Conservation (phyloP, 2,888 invertebrate genomes). For the Morpho helenor region DNA sequence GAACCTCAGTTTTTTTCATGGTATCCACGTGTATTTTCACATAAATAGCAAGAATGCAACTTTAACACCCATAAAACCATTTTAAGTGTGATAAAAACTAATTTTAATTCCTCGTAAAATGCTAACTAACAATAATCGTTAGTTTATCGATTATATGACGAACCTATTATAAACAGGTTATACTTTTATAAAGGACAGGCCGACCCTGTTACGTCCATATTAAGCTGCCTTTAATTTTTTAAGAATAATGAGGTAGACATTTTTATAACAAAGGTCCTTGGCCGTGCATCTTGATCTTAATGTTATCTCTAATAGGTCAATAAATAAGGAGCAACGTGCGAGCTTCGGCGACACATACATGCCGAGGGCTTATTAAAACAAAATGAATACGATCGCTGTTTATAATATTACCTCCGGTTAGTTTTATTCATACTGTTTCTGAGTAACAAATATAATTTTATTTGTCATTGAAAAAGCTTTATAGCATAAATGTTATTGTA, state of each 20-base stretch:
- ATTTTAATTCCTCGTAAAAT: slow-evolving; percentile 11
- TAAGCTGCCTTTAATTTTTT: slow-evolving; percentile 60
- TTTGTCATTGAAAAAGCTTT: slow-evolving; percentile 13
- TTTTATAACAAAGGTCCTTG: slow-evolving; percentile 80
- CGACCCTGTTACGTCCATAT: slow-evolving; percentile 42
- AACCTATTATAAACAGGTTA: slow-evolving; percentile 14
- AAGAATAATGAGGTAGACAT: slow-evolving; percentile 77
- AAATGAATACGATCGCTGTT: slow-evolving; percentile 61
- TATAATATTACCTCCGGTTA: slow-evolving; percentile 49
- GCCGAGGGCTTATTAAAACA: slow-evolving; percentile 70
- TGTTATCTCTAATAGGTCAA: slow-evolving; percentile 80
- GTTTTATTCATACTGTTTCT: slow-evolving; percentile 38
- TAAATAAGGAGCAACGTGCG: slow-evolving; percentile 77
- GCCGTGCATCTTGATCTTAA: slow-evolving; percentile 79
- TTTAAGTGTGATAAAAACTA: slow-evolving; percentile 5
- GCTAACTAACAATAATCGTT: slow-evolving; percentile 6
- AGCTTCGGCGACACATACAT: slow-evolving; percentile 74
- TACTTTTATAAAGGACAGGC: slow-evolving; percentile 2
- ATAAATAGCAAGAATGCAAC: neutral
- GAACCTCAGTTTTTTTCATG: slow-evolving; percentile 9
- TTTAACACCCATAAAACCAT: slow-evolving; percentile 1
- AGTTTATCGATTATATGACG: slow-evolving; percentile 17
- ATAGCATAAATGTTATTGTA: slow-evolving; percentile 1
- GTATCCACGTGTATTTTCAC: neutral
- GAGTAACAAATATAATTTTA: slow-evolving; percentile 22